Conservation (phyloP, 2,797 vertebrate species). For the Notamacropus eugenii region DNA sequence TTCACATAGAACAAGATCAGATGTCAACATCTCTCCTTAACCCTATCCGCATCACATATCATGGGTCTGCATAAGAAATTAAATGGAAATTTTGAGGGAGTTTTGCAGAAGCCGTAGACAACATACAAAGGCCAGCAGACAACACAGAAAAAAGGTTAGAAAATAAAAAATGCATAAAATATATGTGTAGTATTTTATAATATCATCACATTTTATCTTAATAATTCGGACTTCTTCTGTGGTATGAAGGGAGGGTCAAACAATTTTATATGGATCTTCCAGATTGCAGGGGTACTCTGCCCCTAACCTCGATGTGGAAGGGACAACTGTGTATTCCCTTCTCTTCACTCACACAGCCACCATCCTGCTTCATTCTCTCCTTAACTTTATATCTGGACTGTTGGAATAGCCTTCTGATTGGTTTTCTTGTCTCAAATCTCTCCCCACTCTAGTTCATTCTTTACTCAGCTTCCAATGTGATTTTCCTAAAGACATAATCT, state of each 20-base stretch:
- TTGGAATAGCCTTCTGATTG: not conserved
- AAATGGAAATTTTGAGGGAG: not conserved
- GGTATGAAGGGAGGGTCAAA: not conserved
- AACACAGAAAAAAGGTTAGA: not conserved
- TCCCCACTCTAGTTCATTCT: not conserved
- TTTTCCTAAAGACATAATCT: not conserved
- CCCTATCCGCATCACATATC: not conserved
- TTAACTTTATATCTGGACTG: not conserved
- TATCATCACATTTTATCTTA: not conserved
- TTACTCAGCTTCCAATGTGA: not conserved
- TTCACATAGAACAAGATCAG: not conserved
- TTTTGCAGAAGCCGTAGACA: not conserved
- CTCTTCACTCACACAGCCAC: not conserved
- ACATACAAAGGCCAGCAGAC: not conserved
- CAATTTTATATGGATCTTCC: not conserved
- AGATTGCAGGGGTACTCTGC: not conserved
- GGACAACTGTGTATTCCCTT: not conserved
- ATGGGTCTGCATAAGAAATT: not conserved
- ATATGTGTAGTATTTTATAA: not conserved
- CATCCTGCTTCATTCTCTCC: not conserved
- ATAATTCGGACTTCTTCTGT: not conserved
- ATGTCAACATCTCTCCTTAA: not conserved
- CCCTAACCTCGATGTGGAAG: not conserved
- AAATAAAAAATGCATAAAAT: not conserved
- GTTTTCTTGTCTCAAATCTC: not conserved